These are phyloP conservation scores for Etheostoma perlongum DNA, from an alignment of 2,797 vertebrate species.

Conservation along the genomic window DNA sequence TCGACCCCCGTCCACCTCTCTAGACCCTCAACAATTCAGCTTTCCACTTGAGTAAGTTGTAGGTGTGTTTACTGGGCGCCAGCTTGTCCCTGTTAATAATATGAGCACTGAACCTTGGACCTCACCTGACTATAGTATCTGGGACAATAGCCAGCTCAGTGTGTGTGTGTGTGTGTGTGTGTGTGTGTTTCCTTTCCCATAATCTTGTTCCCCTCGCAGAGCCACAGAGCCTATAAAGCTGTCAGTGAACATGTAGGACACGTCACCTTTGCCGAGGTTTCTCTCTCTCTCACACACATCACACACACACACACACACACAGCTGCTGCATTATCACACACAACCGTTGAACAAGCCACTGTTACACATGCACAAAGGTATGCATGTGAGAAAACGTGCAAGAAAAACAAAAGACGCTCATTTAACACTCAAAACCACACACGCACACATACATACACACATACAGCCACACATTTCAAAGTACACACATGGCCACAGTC, in stretches of 20 bases:
- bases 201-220: slow-evolving; percentile 87
- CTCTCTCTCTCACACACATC: slow-evolving; percentile 67
- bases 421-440: slow-evolving; percentile 6
- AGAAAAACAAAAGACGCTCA: slow-evolving; percentile 54
- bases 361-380: slow-evolving; percentile 62
- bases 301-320: slow-evolving; percentile 21
- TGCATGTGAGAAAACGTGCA: slow-evolving; percentile 34
- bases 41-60: slow-evolving; percentile 84
- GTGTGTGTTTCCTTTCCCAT: slow-evolving; percentile 85
- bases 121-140: slow-evolving; percentile 91
- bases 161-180: slow-evolving; percentile 42
- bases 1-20: slow-evolving; percentile 37
- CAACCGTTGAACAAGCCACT: slow-evolving; percentile 36
- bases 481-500: not conserved
- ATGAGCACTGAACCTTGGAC: slow-evolving; percentile 86
- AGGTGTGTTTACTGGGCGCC: slow-evolving; percentile 86
- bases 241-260: slow-evolving; percentile 90
- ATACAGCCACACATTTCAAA: not conserved
- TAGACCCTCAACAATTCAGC: slow-evolving; percentile 64
- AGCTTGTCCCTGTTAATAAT: slow-evolving; percentile 91
- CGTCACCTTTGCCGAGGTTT: slow-evolving; percentile 88
- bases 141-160: slow-evolving; percentile 87
- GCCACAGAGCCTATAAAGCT: slow-evolving; percentile 89
- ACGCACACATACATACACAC: not conserved
- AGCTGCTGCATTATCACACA: slow-evolving; percentile 46